Percentiles rank a stretch among this genome's conserved stretches.
phyloP scores from a whole-genome alignment of 2,113 vertebrate genomes.

The Pyxicephalus adspersus region DNA sequence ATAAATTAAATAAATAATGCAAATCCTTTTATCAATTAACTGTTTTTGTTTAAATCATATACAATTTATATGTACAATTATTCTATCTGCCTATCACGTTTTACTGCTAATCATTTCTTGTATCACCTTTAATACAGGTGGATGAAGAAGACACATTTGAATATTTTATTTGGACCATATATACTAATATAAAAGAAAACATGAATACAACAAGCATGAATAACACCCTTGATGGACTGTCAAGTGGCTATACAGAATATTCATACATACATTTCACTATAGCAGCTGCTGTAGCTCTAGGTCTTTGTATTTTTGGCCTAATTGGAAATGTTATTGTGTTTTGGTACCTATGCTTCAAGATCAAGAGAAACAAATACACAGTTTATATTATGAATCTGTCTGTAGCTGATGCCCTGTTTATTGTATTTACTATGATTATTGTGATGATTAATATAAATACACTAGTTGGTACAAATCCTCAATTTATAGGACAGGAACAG shows the following conservation, averaged over 20 bases:
- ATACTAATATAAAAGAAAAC: background rate
- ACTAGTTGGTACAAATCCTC: background rate
- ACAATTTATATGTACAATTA: too few species aligned
- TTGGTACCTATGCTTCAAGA: slow-evolving; percentile 23
- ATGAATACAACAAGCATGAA: background rate
- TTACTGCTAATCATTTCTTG: background rate
- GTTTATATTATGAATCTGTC: slow-evolving; percentile 45
- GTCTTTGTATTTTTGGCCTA: slow-evolving; percentile 36
- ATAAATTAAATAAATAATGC: too few species aligned
- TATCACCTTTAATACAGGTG: background rate
- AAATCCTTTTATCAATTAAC: too few species aligned
- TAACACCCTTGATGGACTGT: background rate
- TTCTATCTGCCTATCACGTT: too few species aligned
- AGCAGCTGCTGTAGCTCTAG: slow-evolving; percentile 17
- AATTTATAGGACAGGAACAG: background rate
- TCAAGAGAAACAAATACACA: slow-evolving; percentile 15
- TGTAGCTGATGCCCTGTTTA: slow-evolving; percentile 10
- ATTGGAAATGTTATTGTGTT: slow-evolving; percentile 35
- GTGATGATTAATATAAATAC: slow-evolving; percentile 2
- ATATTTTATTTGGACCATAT: too few species aligned
- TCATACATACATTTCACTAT: slow-evolving; percentile 26
- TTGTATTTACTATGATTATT: background rate
- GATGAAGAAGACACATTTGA: background rate
- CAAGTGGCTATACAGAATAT: background rate
- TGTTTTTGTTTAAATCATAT: too few species aligned